phyloP scores from a whole-genome alignment of 1,140 invertebrate species.

The Meloidogyne chitwoodi region DNA sequence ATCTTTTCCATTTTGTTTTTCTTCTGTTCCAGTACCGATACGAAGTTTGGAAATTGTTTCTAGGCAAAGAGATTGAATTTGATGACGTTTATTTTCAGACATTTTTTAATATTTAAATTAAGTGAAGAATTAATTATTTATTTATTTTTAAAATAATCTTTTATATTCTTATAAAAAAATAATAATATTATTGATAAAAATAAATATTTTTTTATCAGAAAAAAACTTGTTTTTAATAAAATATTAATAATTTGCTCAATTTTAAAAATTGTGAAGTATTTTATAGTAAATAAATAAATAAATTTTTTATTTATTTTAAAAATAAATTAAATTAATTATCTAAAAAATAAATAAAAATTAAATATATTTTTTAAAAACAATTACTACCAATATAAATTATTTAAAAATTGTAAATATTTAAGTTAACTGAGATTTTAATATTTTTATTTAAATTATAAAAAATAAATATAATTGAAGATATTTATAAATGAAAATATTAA shows the following conservation, averaged over 20 bases:
- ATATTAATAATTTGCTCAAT: background rate
- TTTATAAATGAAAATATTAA: no score
- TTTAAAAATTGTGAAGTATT: background rate
- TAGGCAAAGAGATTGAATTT: conserved; percentile 35
- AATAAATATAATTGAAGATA: no score
- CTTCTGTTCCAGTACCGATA: conserved; percentile 35
- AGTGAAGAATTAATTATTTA: no score
- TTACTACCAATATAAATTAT: no score
- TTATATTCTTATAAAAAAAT: background rate
- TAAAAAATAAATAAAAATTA: no score
- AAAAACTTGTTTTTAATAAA: background rate
- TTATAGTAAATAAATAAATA: background rate
- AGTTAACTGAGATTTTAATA: no score
- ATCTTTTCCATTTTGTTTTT: conserved; percentile 43
- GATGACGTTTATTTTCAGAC: background rate
- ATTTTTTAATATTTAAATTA: background rate
- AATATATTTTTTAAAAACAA: no score
- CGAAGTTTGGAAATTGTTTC: conserved; percentile 30
- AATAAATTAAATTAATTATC: background rate
- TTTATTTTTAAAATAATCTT: background rate
- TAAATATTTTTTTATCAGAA: background rate
- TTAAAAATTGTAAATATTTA: no score
- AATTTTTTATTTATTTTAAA: no score
- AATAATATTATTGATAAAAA: background rate
- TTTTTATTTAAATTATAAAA: no score